Percentiles rank a stretch among this genome's conserved stretches.
phyloP scores from a whole-genome alignment of 2,797 vertebrate genomes.

The Furcifer pardalis region DNA sequence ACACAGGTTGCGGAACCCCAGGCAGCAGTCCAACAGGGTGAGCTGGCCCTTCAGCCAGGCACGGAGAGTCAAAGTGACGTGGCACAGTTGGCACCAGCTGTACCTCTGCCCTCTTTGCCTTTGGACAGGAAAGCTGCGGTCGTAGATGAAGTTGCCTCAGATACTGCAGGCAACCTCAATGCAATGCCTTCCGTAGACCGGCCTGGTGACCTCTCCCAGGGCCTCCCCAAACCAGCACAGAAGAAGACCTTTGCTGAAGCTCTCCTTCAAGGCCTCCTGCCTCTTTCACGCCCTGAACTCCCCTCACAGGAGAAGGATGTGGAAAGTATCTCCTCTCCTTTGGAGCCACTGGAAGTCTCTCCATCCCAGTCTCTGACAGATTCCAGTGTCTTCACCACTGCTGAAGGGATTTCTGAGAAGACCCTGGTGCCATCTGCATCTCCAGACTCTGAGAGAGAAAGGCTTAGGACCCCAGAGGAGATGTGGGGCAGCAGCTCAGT shows the following conservation, averaged over 20 bases:
- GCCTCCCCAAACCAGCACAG: accelerated
- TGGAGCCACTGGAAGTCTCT: background rate
- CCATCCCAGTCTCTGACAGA: background rate
- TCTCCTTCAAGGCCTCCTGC: constrained; percentile 16
- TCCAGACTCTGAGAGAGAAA: background rate
- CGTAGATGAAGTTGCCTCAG: background rate
- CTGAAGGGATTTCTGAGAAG: background rate
- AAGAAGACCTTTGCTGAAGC: constrained; percentile 15
- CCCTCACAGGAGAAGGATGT: accelerated
- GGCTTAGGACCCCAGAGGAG: background rate
- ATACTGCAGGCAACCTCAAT: accelerated
- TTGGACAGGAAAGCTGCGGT: too few relatives aligned
- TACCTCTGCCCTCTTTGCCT: background rate
- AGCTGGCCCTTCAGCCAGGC: accelerated
- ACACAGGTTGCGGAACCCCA: accelerated
- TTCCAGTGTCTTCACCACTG: background rate
- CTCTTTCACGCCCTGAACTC: accelerated
- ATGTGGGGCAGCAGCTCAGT: background rate
- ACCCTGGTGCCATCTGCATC: background rate
- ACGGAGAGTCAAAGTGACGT: accelerated
- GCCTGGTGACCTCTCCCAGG: background rate
- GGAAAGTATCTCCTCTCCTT: accelerated
- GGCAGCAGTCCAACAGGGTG: background rate
- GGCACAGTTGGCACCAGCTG: accelerated
- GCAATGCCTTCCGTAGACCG: accelerated